A percentile compares a stretch with the other conserved stretches of the same genome.
These are phyloP conservation scores for Acronicta leporina DNA, from an alignment of 2,888 invertebrate species.

Conservation along the genomic window DNA sequence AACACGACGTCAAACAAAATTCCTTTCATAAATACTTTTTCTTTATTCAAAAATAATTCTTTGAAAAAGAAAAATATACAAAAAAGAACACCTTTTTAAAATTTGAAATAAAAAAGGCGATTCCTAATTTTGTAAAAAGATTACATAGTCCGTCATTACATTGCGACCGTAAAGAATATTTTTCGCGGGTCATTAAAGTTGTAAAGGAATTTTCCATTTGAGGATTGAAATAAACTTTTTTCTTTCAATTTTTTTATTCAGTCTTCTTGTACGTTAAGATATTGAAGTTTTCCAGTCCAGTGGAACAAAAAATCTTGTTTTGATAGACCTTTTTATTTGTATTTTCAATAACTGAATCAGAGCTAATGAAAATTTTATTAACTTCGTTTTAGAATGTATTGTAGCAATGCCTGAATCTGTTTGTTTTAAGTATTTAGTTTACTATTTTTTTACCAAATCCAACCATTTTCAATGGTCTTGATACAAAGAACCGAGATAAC, in stretches of 20 bases:
- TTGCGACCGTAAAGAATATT: conserved; percentile 6
- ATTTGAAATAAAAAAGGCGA: background rate
- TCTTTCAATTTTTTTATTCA: conserved; percentile 10
- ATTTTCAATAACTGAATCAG: background rate
- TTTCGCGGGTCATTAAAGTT: conserved; percentile 30
- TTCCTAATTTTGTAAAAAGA: conserved; percentile 14
- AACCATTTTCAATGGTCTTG: too few relatives aligned
- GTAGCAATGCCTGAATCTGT: background rate
- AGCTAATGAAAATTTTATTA: background rate
- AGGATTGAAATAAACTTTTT: conserved; percentile 8
- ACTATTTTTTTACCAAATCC: too few relatives aligned
- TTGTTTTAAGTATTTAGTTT: too few relatives aligned
- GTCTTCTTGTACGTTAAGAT: conserved; percentile 4
- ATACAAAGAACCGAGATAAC: too few relatives aligned
- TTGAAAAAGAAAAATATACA: background rate
- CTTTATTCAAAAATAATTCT: background rate
- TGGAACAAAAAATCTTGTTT: conserved; percentile 16
- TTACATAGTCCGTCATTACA: conserved; percentile 3
- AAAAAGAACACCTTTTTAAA: background rate
- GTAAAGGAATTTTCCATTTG: conserved; percentile 27
- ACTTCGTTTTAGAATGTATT: too few relatives aligned
- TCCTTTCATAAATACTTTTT: background rate
- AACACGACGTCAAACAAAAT: conserved; percentile 7
- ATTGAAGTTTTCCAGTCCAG: conserved; percentile 26
- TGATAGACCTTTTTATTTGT: conserved; percentile 4